phyloP scores from a whole-genome alignment of 92 coral and sea anemone species.

The Bergia puertoricense region DNA sequence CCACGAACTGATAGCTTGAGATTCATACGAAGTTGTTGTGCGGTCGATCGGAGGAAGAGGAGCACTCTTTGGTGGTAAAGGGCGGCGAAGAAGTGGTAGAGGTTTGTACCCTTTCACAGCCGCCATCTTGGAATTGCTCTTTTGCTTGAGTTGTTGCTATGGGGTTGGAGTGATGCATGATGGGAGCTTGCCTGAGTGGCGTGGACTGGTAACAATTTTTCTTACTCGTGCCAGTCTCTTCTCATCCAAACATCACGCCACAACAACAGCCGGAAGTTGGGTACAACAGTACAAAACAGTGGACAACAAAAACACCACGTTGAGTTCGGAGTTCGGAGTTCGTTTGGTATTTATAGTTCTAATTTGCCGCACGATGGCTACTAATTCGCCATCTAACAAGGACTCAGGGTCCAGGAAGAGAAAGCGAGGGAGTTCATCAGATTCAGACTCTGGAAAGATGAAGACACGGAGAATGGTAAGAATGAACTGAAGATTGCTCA shows the following conservation, averaged over 20 bases:
- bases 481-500: background rate
- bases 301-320: background rate
- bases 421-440: conserved; percentile 14
- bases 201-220: background rate
- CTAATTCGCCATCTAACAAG: conserved; percentile 27
- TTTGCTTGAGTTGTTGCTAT: conserved; percentile 33
- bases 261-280: conserved; percentile 40
- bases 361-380: conserved; percentile 4
- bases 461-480: conserved; percentile 22
- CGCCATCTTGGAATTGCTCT: conserved; percentile 77
- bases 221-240: conserved; percentile 16
- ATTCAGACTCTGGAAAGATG: conserved; percentile 20
- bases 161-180: background rate
- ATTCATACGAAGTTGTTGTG: conserved; percentile 47
- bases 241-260: conserved; percentile 25
- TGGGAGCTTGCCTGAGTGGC: background rate
- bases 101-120: conserved; percentile 68
- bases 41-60: conserved; percentile 55
- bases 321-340: background rate
- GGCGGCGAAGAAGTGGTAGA: conserved; percentile 90
- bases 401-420: conserved; percentile 36
- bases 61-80: conserved; percentile 86
- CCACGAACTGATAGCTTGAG: conserved; percentile 16
- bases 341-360: conserved; percentile 2
- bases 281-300: conserved; percentile 2